These are phyloP conservation scores for Molossus alvarezi DNA, from an alignment of 2,797 vertebrate species.

Conservation along the genomic window DNA sequence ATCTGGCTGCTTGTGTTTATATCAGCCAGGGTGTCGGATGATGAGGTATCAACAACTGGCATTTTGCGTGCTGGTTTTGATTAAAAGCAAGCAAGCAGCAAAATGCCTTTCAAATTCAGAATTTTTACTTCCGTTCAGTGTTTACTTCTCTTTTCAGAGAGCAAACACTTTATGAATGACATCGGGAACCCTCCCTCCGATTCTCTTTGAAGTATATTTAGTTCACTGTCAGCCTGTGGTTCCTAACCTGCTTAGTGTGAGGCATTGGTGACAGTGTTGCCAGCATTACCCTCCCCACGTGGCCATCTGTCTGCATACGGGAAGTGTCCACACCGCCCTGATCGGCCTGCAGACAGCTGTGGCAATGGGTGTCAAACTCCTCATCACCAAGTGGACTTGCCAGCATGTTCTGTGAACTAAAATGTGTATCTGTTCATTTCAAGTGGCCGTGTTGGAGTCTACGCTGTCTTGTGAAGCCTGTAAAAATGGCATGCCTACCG, in stretches of 20 bases:
- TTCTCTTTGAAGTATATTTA: conserved; percentile 63
- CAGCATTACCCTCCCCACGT: neutral
- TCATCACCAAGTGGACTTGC: conserved; percentile 78
- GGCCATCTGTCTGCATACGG: conserved; percentile 81
- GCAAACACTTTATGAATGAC: conserved; percentile 68
- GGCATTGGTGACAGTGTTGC: conserved; percentile 48
- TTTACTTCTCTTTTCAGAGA: conserved; percentile 64
- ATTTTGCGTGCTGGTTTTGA: conserved; percentile 34
- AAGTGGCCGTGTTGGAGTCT: conserved; percentile 97
- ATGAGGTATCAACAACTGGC: neutral
- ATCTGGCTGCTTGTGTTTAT: conserved; percentile 4
- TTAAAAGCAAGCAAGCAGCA: conserved; percentile 57
- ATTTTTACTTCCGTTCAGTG: conserved; percentile 42
- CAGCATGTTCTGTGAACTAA: conserved; percentile 81
- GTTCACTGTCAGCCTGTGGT: conserved; percentile 67
- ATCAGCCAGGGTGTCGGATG: neutral
- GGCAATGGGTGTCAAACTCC: conserved; percentile 79
- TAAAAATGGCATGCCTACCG: conserved; percentile 96
- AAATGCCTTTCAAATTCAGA: conserved; percentile 42
- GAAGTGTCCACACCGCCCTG: conserved; percentile 80
- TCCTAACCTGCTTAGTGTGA: conserved; percentile 65
- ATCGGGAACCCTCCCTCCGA: neutral
- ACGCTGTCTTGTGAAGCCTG: conserved; percentile 97
- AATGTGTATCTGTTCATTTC: conserved; percentile 86
- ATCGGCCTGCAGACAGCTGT: conserved; percentile 78